A percentile compares a stretch with the other conserved stretches of the same genome.
Conservation (phyloP, 2,797 vertebrate genomes). For the Crenichthys baileyi region DNA sequence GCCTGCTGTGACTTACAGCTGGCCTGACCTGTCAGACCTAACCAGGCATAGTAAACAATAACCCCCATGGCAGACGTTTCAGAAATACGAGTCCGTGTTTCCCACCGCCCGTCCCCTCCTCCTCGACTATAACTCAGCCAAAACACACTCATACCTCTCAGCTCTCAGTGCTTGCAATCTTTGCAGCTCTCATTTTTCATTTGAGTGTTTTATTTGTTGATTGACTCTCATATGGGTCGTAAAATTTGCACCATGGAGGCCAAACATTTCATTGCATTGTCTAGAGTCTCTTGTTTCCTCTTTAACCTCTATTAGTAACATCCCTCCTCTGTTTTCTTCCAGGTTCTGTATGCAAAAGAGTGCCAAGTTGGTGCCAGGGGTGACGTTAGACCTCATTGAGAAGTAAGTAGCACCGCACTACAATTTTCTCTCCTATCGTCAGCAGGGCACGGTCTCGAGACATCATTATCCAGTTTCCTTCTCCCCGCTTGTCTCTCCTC, state of each 20-base stretch:
- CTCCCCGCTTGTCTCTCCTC: constrained; percentile 1
- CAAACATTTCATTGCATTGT: constrained; percentile 38
- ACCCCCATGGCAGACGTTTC: constrained; percentile 18
- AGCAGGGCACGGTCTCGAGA: constrained; percentile 22
- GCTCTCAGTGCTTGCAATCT: constrained; percentile 45
- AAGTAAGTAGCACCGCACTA: constrained; percentile 85
- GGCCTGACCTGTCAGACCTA: constrained; percentile 45
- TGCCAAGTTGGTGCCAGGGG: constrained; percentile 95
- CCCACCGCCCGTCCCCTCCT: constrained; percentile 2
- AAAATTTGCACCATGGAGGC: constrained; percentile 34
- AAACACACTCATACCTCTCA: constrained; percentile 57
- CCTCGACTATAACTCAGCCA: constrained; percentile 46
- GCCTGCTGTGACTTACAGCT: constrained; percentile 65
- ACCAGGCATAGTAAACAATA: constrained; percentile 49
- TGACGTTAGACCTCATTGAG: constrained; percentile 97
- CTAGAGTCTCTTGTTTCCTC: constrained; percentile 32
- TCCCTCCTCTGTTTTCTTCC: constrained; percentile 32
- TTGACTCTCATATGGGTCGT: constrained; percentile 39
- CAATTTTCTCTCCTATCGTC: constrained; percentile 13
- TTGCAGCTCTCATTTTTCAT: constrained; percentile 53
- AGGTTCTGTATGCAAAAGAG: constrained; percentile 99
- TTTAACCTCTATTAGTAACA: constrained; percentile 20
- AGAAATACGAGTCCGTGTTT: constrained; percentile 42
- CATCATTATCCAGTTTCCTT: constrained; percentile 13
- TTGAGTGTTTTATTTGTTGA: constrained; percentile 33